Base-by-base conservation (phyloP, 2,888 invertebrate species). In the Kryphioiulus occultus region DNA sequence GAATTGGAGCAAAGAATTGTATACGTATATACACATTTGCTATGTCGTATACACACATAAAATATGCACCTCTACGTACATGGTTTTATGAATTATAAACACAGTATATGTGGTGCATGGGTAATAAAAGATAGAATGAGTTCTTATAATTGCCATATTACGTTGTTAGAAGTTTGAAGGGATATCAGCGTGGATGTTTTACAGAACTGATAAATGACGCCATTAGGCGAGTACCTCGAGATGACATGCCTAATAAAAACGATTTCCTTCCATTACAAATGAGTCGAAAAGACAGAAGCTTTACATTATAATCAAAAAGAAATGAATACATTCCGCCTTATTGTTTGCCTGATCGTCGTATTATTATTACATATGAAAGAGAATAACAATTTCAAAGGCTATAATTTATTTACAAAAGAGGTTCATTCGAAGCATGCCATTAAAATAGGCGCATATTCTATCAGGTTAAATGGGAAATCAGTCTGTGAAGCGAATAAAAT, bases 401-500 rank as follows among this genome's bases (percentile, higher is more conserved):
- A 68, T 68, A 68, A 68, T 68, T 68, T 68, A 68, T 68, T 68
- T 68, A 68, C 59, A 68, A 68, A 68, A 68, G 59, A 68, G 59
- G 22, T 68, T 68, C 59, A 68, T 68, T 68, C 22, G 22, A 9
- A 68, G 59, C 19, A 22, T 68, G 59, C 59, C 22, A 22, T 68
- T 68, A 68, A 22, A 68, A 68, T n/a, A 22, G 22, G 7, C 59
- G 59, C 59, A 22, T 22, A 22, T 68, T 5, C 19, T 68, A 22
- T 68, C 22, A 68, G 9, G 59, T 68, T 68, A 68, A 68, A 68
- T 68, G 2, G 22, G 22, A 22, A 68, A 53, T 53, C 53, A 53
- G 19, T 19, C n/a, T 53, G 19, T 53, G n/a, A 9, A 68, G 59
- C 22, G 59, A 68, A 68, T 68, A 22, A 19, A 68, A 22, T 68